phyloP scores from a whole-genome alignment of 2,113 vertebrate genomes.

The Sakesphorus luctuosus region DNA sequence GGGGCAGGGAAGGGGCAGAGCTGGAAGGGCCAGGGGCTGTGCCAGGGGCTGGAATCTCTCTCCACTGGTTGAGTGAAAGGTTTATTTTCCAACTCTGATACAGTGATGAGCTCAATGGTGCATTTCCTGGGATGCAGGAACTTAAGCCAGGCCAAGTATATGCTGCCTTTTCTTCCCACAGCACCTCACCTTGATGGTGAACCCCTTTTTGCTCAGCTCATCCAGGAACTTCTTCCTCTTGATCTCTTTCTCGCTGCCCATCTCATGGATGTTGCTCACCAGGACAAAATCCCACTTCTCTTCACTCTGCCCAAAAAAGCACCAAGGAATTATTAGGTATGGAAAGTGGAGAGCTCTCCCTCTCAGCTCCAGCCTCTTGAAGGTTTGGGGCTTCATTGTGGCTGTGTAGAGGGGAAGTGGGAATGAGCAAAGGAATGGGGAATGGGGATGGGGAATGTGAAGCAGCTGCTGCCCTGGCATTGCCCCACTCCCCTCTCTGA shows the following conservation, averaged over 20 bases:
- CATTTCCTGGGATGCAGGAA: background rate
- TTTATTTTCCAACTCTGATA: background rate
- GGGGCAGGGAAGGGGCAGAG: background rate
- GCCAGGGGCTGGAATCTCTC: background rate
- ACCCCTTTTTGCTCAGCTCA: conserved; percentile 76
- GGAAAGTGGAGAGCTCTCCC: background rate
- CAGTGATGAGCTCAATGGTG: rapidly evolving
- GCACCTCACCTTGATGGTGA: conserved; percentile 79
- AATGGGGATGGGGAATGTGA: background rate
- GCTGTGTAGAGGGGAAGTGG: background rate
- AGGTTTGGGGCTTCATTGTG: background rate
- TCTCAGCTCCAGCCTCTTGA: background rate
- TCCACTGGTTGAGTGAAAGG: background rate
- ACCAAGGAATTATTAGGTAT: background rate
- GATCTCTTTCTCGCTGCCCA: background rate
- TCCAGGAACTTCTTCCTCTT: conserved; percentile 81
- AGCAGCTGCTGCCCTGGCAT: background rate
- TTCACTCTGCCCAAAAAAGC: conserved; percentile 23
- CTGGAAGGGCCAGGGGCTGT: background rate
- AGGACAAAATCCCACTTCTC: conserved; percentile 83
- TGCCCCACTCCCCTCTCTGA: background rate
- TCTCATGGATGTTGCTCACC: conserved; percentile 69
- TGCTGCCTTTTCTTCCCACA: background rate
- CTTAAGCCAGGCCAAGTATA: no score
- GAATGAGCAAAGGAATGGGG: background rate